Evolutionary conservation across 2,797 vertebrate genomes (phyloP).

Genomic region (Cuniculus paca): DNA sequence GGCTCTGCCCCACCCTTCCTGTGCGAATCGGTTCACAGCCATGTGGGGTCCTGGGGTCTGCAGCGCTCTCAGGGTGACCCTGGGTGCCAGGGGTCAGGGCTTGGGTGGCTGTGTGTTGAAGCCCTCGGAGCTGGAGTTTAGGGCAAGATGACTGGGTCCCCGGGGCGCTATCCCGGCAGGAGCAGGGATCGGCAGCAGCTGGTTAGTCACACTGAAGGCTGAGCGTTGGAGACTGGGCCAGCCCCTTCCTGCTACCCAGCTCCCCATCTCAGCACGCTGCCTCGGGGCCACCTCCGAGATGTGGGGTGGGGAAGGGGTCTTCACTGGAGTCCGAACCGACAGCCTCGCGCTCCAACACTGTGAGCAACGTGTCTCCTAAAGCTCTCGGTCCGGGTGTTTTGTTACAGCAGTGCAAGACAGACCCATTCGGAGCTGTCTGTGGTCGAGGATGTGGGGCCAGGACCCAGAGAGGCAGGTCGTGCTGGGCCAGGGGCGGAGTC

Average conservation of each 20-base stretch:
- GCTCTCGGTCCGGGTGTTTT: background rate
- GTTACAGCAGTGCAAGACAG: background rate
- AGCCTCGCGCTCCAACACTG: background rate
- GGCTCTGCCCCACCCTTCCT: background rate
- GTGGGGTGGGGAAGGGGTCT: background rate
- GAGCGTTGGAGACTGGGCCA: background rate
- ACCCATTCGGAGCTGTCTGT: background rate
- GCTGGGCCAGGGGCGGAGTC: background rate
- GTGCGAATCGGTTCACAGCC: background rate
- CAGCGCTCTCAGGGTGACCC: background rate
- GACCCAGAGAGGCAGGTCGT: background rate
- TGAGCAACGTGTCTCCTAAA: background rate
- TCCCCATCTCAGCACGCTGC: background rate
- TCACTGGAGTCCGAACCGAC: background rate
- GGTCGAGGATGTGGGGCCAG: background rate
- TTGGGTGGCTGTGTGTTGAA: background rate
- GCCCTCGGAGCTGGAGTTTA: background rate
- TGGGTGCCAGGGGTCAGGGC: background rate
- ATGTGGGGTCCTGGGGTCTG: background rate
- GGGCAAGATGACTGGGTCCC: background rate
- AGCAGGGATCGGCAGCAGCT: background rate
- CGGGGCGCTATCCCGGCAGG: background rate
- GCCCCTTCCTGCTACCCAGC: background rate
- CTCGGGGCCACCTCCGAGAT: background rate
- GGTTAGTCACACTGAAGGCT: background rate